phyloP scores from a whole-genome alignment of 2,888 invertebrate genomes.

The Hylaea fasciaria region DNA sequence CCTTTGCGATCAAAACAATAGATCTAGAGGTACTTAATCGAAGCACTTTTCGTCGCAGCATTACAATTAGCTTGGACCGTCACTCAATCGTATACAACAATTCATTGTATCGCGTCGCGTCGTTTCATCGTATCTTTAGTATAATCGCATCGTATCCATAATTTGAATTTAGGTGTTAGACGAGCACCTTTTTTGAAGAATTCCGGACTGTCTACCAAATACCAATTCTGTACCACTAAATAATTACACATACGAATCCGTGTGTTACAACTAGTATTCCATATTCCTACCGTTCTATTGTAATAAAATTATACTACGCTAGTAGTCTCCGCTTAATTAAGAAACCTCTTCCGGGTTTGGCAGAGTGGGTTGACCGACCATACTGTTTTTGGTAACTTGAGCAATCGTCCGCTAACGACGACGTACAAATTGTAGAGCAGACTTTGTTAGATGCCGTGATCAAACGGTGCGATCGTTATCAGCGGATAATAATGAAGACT shows the following conservation, averaged over 20 bases:
- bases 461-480: slow-evolving; percentile 11
- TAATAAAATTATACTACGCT: slow-evolving; percentile 38
- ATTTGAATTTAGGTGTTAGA: too few relatives aligned
- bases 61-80: too few relatives aligned
- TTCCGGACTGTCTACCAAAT: too few relatives aligned
- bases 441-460: slow-evolving; percentile 7
- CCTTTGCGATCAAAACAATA: too few relatives aligned
- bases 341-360: slow-evolving; percentile 60
- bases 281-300: slow-evolving; percentile 23
- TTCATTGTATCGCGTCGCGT: too few relatives aligned
- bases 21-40: too few relatives aligned
- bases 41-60: too few relatives aligned
- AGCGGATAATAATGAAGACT: slow-evolving; percentile 2
- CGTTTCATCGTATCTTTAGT: too few relatives aligned
- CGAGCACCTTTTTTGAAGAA: too few relatives aligned
- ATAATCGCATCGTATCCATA: too few relatives aligned
- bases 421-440: slow-evolving; percentile 27
- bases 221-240: too few relatives aligned
- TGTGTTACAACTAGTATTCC: neutral
- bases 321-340: slow-evolving; percentile 53
- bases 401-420: slow-evolving; percentile 13
- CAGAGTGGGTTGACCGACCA: slow-evolving; percentile 60
- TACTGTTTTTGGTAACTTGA: slow-evolving; percentile 71
- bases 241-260: neutral
- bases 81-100: too few relatives aligned